These are phyloP conservation scores for Exocentrus adspersus DNA, from an alignment of 2,888 invertebrate species.

Conservation along the genomic window DNA sequence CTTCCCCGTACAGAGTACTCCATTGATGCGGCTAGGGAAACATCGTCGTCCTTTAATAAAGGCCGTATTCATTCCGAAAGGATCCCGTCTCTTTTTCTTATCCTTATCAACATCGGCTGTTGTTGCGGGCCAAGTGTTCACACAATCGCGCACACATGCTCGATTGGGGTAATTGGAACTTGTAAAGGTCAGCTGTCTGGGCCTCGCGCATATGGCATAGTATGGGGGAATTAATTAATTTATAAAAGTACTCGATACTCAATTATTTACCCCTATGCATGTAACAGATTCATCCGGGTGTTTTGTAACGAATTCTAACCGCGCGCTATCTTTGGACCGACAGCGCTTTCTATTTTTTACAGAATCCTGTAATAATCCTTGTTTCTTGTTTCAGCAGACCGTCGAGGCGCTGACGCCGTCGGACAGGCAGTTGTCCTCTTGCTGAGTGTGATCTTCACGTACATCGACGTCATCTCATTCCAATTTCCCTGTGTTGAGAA, in stretches of 20 bases:
- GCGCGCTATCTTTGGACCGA: no score
- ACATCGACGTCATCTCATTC: constrained; percentile 53
- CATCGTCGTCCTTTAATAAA: constrained; percentile 34
- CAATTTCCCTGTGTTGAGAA: constrained; percentile 47
- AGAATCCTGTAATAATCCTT: no score
- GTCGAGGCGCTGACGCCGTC: constrained; percentile 72
- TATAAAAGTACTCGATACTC: no score
- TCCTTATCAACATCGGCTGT: constrained; percentile 41
- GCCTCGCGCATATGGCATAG: constrained; percentile 44
- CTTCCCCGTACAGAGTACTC: constrained; percentile 34
- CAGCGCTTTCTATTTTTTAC: no score
- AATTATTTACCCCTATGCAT: constrained; percentile 51
- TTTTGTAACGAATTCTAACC: no score
- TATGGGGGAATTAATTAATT: constrained; percentile 51
- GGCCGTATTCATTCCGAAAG: constrained; percentile 36
- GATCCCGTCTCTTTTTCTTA: constrained; percentile 33
- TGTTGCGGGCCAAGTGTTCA: constrained; percentile 29
- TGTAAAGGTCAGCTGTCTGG: constrained; percentile 49
- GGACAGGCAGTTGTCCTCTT: constrained; percentile 64
- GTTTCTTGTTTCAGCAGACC: no score
- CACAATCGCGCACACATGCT: constrained; percentile 33
- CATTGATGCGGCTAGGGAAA: constrained; percentile 35
- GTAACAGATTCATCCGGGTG: constrained; percentile 42
- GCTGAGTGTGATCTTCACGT: constrained; percentile 43
- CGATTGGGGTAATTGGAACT: constrained; percentile 45